Conservation (phyloP, 2,888 invertebrate genomes). For the Stegophylla sp. region DNA sequence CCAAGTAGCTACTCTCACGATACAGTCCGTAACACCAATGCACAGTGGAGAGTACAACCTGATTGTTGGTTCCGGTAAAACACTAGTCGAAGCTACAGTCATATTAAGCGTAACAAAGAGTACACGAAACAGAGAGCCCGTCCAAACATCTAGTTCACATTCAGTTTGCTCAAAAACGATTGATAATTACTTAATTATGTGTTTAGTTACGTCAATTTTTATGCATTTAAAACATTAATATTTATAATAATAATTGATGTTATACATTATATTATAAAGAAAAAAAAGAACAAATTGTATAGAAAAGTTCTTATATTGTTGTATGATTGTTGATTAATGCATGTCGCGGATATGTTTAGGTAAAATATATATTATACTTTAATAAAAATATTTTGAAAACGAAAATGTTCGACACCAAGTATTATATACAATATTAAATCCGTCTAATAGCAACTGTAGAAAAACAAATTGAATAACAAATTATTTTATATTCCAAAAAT, state of each 20-base stretch:
- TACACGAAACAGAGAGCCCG: conserved; percentile 54
- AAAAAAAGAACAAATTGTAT: conserved; percentile 51
- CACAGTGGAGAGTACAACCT: conserved; percentile 73
- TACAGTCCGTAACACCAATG: conserved; percentile 68
- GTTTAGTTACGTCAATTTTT: conserved; percentile 57
- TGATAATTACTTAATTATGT: conserved; percentile 46
- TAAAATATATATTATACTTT: conserved; percentile 37
- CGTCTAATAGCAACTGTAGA: conserved; percentile 38
- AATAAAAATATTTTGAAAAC: conserved; percentile 47
- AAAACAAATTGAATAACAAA: conserved; percentile 26
- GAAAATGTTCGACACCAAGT: conserved; percentile 33
- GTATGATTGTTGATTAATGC: conserved; percentile 55
- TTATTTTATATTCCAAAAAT: conserved; percentile 50
- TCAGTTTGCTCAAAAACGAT: conserved; percentile 57
- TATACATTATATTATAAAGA: conserved; percentile 19
- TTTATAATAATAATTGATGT: conserved; percentile 26
- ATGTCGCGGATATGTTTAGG: conserved; percentile 54
- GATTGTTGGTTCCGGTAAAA: conserved; percentile 71
- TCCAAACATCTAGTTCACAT: conserved; percentile 56
- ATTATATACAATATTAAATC: conserved; percentile 32
- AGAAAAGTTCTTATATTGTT: conserved; percentile 53
- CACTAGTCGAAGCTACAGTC: conserved; percentile 72
- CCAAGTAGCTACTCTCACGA: conserved; percentile 70
- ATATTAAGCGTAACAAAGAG: conserved; percentile 70
- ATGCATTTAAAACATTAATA: conserved; percentile 46